These are phyloP conservation scores for Carassius carassius DNA, from an alignment of 2,113 vertebrate genomes.

Conservation along the genomic window DNA sequence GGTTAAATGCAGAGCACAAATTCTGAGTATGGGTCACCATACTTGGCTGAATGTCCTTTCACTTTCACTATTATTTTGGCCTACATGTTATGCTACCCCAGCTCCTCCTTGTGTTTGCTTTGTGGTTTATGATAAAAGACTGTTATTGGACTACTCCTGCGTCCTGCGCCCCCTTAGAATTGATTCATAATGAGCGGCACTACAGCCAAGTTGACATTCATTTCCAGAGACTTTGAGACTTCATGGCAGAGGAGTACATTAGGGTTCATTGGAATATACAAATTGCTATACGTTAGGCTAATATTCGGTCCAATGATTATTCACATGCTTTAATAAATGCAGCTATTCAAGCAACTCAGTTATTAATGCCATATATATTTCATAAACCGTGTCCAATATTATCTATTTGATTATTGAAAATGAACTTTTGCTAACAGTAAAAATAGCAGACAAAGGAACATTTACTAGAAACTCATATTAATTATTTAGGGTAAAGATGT, in stretches of 20 bases:
- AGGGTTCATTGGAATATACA: neutral
- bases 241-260: neutral
- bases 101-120: too few relatives aligned
- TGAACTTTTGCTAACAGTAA: neutral
- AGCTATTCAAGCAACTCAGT: neutral
- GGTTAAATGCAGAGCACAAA: too few relatives aligned
- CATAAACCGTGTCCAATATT: neutral
- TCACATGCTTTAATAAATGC: neutral
- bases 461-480: neutral
- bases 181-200: slow-evolving; percentile 19
- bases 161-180: neutral
- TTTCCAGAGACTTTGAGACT: slow-evolving; percentile 23
- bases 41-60: too few relatives aligned
- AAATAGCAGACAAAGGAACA: neutral
- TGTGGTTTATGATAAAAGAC: too few relatives aligned
- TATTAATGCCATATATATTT: neutral
- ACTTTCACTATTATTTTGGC: too few relatives aligned
- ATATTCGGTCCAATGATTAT: neutral
- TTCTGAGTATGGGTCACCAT: too few relatives aligned
- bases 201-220: slow-evolving; percentile 16
- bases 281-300: neutral
- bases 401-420: neutral
- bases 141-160: too few relatives aligned
- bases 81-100: too few relatives aligned
- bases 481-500: neutral